Percentiles rank a stretch among this genome's conserved stretches.
phyloP scores from a whole-genome alignment of 2,797 vertebrate genomes.

The Malurus splendens region DNA sequence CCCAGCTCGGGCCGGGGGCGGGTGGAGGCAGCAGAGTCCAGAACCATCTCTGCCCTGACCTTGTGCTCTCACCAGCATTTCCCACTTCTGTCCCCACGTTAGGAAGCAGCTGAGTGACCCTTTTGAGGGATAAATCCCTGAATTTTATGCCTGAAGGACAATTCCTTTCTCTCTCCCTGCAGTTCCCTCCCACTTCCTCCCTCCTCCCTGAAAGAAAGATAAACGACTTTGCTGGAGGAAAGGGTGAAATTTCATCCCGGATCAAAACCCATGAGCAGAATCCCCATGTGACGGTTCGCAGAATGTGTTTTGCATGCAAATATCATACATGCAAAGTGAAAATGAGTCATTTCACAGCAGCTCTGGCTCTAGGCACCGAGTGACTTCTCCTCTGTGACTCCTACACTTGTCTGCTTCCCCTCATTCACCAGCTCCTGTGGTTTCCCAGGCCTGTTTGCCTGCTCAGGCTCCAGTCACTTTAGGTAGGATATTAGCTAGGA shows the following conservation, averaged over 20 bases:
- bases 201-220: slow-evolving; percentile 51
- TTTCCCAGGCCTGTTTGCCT: slow-evolving; percentile 1
- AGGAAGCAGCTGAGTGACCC: neutral
- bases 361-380: slow-evolving; percentile 36
- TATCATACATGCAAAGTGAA: slow-evolving; percentile 53
- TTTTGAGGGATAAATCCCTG: slow-evolving; percentile 20
- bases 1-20: rapidly evolving
- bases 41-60: neutral
- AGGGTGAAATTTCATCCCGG: slow-evolving; percentile 58
- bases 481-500: slow-evolving; percentile 9
- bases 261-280: slow-evolving; percentile 51
- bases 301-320: slow-evolving; percentile 46
- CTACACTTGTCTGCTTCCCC: slow-evolving; percentile 48
- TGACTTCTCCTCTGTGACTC: slow-evolving; percentile 54
- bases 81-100: neutral
- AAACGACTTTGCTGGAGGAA: slow-evolving; percentile 61
- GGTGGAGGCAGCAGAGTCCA: neutral
- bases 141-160: slow-evolving; percentile 23
- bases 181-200: slow-evolving; percentile 42
- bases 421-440: slow-evolving; percentile 18
- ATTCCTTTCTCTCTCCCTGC: neutral
- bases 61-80: neutral
- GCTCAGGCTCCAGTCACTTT: neutral
- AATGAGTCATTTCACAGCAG: slow-evolving; percentile 56
- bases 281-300: neutral